Percentiles rank a stretch among this genome's conserved stretches.
Evolutionary conservation across 2,888 invertebrate genomes (phyloP).

Genomic region (Thymelicus sylvestris): DNA sequence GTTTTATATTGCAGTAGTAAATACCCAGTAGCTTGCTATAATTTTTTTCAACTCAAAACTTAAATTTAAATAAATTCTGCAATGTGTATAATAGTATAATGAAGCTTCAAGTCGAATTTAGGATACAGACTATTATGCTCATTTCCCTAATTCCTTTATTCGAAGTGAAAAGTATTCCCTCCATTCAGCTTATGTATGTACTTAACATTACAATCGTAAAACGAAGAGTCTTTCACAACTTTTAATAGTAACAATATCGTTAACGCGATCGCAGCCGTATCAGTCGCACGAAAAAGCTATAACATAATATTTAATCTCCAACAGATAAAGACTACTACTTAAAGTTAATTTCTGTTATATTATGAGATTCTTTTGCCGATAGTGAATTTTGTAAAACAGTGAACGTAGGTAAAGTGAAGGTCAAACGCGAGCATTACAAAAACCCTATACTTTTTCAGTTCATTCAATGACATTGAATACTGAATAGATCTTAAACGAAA

Average conservation of each 20-base stretch:
- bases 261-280: conserved; percentile 23
- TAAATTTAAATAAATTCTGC: too few relatives aligned
- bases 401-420: conserved; percentile 61
- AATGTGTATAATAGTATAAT: too few relatives aligned
- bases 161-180: not conserved
- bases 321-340: not conserved
- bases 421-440: conserved; percentile 47
- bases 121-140: too few relatives aligned
- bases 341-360: conserved; percentile 6
- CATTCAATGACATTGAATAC: conserved; percentile 66
- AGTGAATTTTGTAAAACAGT: conserved; percentile 51
- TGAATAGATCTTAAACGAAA: conserved; percentile 45
- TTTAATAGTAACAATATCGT: conserved; percentile 9
- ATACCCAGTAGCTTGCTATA: too few relatives aligned
- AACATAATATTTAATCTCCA: conserved; percentile 1
- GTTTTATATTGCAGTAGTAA: too few relatives aligned
- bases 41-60: not conserved
- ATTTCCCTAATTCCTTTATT: too few relatives aligned
- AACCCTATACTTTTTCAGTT: conserved; percentile 56
- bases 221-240: not conserved
- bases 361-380: conserved; percentile 16
- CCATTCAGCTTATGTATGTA: not conserved
- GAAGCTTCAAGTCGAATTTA: too few relatives aligned
- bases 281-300: conserved; percentile 11
- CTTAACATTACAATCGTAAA: not conserved